Conservation (phyloP, 2,113 vertebrate species). For the Petrocephalus zakoni region DNA sequence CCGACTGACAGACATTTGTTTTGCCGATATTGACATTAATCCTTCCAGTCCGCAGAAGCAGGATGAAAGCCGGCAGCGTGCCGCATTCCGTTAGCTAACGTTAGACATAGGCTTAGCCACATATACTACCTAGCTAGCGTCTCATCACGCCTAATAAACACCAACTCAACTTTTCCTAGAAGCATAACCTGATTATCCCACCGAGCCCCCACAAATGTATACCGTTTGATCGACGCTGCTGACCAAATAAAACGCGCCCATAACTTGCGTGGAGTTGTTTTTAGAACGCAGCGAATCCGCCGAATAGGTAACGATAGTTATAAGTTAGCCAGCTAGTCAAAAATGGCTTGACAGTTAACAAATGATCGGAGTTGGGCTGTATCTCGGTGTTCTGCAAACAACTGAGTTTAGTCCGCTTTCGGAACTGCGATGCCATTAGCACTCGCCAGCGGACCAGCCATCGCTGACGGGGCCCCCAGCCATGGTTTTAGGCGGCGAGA, state of each 20-base stretch:
- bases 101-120: background rate
- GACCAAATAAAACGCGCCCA: background rate
- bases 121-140: background rate
- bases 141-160: background rate
- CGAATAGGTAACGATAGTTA: background rate
- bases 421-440: background rate
- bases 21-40: background rate
- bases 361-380: background rate
- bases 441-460: background rate
- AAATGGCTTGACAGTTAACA: background rate
- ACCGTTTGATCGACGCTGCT: background rate
- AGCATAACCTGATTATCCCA: background rate
- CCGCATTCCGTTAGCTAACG: background rate
- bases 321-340: background rate
- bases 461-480: background rate
- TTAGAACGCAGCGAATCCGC: background rate
- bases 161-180: background rate
- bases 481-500: background rate
- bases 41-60: background rate
- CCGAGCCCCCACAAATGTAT: background rate
- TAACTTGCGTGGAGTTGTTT: background rate
- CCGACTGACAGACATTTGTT: background rate
- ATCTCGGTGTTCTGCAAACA: background rate
- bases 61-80: background rate
- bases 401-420: background rate